These are phyloP conservation scores for Anoplolepis gracilipes DNA, from an alignment of 1,140 invertebrate species.

Conservation along the genomic window DNA sequence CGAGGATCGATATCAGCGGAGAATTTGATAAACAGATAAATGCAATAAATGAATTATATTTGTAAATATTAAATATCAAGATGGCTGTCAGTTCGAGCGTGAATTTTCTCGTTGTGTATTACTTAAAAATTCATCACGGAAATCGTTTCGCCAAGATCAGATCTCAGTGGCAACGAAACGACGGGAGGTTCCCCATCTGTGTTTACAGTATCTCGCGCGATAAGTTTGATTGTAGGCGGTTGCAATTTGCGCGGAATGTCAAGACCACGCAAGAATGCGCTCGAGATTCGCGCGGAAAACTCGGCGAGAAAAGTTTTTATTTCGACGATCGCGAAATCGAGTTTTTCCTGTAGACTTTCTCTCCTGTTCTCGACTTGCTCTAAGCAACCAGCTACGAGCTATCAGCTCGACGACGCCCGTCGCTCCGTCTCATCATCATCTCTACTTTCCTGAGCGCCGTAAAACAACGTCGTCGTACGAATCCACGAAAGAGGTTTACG, in stretches of 20 bases:
- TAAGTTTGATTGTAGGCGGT: conserved; percentile 66
- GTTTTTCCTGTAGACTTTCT: conserved; percentile 31
- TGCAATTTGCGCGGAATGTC: conserved; percentile 61
- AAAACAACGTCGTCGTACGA: conserved; percentile 64
- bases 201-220: conserved; percentile 29
- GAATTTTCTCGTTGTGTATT: background rate
- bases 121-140: conserved; percentile 27
- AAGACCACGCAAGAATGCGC: conserved; percentile 42
- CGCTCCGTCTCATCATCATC: conserved; percentile 9
- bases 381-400: too few species aligned
- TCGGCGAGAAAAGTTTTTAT: conserved; percentile 62
- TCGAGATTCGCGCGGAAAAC: conserved; percentile 32
- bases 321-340: conserved; percentile 50
- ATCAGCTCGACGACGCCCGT: background rate
- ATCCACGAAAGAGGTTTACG: conserved; percentile 28
- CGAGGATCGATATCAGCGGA: background rate
- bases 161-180: background rate
- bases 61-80: background rate
- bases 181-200: background rate
- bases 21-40: background rate
- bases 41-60: background rate
- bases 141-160: background rate
- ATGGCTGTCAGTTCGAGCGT: background rate
- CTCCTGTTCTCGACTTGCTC: background rate
- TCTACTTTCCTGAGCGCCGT: conserved; percentile 34